phyloP scores from a whole-genome alignment of 2,888 invertebrate species.

The Ariolimax columbianus region DNA sequence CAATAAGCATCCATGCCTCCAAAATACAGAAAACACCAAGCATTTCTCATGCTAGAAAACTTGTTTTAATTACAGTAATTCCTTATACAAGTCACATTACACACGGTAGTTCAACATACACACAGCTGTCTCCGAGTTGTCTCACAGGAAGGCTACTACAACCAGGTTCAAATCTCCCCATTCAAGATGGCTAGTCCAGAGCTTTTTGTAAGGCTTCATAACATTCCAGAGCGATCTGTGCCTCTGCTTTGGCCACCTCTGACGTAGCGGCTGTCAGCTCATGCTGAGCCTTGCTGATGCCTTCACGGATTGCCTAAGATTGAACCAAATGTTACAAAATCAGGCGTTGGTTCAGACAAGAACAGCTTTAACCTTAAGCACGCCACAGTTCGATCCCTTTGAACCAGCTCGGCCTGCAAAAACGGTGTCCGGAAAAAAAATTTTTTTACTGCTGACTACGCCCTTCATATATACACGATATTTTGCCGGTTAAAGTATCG shows the following conservation, averaged over 20 bases:
- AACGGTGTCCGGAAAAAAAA: no score
- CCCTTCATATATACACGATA: no score
- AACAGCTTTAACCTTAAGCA: no score
- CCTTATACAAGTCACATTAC: not conserved
- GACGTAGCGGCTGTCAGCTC: conserved; percentile 88
- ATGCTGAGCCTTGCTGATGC: conserved; percentile 90
- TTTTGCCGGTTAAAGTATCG: no score
- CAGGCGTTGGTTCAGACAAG: no score
- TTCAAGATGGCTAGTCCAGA: conserved; percentile 58
- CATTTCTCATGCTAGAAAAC: no score
- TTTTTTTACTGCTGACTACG: no score
- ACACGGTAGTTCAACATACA: not conserved
- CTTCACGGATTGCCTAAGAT: conserved; percentile 87
- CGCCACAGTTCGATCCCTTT: no score
- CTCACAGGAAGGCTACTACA: not conserved
- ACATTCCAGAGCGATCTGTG: conserved; percentile 94
- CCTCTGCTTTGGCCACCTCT: conserved; percentile 92
- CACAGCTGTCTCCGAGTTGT: not conserved
- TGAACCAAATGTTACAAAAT: not conserved
- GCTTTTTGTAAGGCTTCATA: conserved; percentile 95
- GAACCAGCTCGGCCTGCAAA: no score
- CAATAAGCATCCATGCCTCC: no score
- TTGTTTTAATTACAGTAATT: no score
- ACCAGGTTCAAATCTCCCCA: not conserved
- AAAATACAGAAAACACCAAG: no score